Evolutionary conservation across 2,113 vertebrate genomes (phyloP), one percentile per base, ranked within the genome.

Genomic region (Cinclus cinclus): DNA sequence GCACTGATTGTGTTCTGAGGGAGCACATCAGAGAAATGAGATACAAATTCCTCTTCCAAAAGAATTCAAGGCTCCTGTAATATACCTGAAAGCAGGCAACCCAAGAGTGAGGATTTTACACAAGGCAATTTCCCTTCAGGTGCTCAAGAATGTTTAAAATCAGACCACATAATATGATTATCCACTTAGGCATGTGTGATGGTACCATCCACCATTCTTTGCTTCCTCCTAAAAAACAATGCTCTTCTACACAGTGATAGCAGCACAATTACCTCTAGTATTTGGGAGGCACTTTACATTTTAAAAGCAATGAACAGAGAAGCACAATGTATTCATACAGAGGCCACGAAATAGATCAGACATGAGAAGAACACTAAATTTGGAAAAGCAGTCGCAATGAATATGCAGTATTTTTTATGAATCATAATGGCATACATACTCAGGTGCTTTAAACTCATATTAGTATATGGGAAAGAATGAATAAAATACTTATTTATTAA

Each of bases 71-170:
- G 86, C 90, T 95, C 77, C 81, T 41, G 53, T 76, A 88, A 96
- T 90, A 74, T 50, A 95, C 39, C 47, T 91, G 78, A 92, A 97
- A 96, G 92, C 92, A 95, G 58, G 67, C 59, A 96, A 95, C 93
- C 91, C 95, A 95, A 88, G 92, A 96, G 70, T 90, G 95, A 96
- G 92, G 53, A 91, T 79, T 88, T 84, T 33, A 77, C 64, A 77
- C 24, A 88, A 21, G 31, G 53, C 30, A 73, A 33, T 47, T 70
- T 78, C 56, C 52, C 41, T 83, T 89, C 46, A 76, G 50, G 85
- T 85, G 22, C 7, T 96, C 5, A 27, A 70, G 69, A 84, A 44
- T 42, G 19, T 73, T 86, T 90, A 60, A 86, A 75, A 77, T 85
- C 39, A 87, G 31, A 79, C 13, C 68, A 86, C 28, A 53, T 13